Conservation (phyloP, 2,888 invertebrate species). For the Lochmaea capreae region DNA sequence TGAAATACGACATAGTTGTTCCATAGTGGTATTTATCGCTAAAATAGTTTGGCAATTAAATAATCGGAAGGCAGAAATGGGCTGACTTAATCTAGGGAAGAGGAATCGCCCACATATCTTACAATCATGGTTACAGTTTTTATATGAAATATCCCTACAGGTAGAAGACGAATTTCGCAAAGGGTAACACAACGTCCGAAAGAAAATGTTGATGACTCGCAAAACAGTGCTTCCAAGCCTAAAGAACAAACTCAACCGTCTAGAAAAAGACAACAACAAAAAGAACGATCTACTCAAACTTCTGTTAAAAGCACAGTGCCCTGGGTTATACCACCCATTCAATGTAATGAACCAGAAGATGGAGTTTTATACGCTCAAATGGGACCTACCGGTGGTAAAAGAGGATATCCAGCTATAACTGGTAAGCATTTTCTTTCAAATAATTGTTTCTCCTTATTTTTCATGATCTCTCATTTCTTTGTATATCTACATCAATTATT, state of each 20-base stretch:
- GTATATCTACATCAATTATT: too few relatives aligned
- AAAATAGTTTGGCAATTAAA: too few relatives aligned
- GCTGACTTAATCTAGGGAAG: too few relatives aligned
- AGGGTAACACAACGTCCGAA: conserved; percentile 41
- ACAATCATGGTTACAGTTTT: too few relatives aligned
- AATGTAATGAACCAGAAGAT: conserved; percentile 90
- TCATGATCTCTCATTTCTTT: too few relatives aligned
- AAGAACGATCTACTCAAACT: conserved; percentile 70
- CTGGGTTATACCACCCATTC: conserved; percentile 91
- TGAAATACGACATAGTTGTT: too few relatives aligned
- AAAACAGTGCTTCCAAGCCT: conserved; percentile 48
- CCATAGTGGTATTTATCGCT: too few relatives aligned
- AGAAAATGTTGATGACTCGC: conserved; percentile 45
- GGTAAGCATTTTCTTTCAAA: conserved; percentile 66
- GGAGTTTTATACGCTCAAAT: conserved; percentile 93
- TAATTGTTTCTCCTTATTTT: too few relatives aligned
- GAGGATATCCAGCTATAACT: conserved; percentile 90
- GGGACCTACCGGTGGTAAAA: conserved; percentile 92
- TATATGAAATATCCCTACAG: neutral
- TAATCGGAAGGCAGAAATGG: too few relatives aligned
- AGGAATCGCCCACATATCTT: too few relatives aligned
- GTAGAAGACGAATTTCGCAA: conserved; percentile 45
- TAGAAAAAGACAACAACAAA: conserved; percentile 46
- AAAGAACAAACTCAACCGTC: conserved; percentile 35
- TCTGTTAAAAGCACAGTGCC: conserved; percentile 72